phyloP scores from a whole-genome alignment of 2,797 vertebrate species.

The Garrulus glandarius region DNA sequence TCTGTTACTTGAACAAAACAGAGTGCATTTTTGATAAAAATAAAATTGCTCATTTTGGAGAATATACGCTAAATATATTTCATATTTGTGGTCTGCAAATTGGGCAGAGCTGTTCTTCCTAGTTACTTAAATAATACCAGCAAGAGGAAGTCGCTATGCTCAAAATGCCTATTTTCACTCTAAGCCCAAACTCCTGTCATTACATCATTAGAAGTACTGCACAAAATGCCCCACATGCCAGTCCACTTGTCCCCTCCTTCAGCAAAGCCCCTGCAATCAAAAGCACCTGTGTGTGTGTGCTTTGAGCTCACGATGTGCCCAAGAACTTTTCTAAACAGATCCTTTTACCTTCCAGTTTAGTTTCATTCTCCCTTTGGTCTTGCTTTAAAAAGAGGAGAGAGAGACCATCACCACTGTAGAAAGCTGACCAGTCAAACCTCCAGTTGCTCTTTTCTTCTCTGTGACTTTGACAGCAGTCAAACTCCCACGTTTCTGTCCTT shows the following conservation, averaged over 20 bases:
- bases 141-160: not conserved
- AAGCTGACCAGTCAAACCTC: not conserved
- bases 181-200: not conserved
- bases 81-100: slow-evolving; percentile 9
- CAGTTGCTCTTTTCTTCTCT: not conserved
- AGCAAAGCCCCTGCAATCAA: not conserved
- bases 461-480: not conserved
- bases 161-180: not conserved
- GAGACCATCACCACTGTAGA: not conserved
- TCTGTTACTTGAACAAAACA: slow-evolving; percentile 42
- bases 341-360: not conserved
- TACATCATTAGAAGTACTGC: not conserved
- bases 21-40: slow-evolving; percentile 44
- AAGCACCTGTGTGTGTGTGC: accelerated
- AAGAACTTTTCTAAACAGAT: not conserved
- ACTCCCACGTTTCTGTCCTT: not conserved
- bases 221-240: not conserved
- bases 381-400: not conserved
- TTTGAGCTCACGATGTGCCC: accelerated
- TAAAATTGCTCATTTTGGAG: slow-evolving; percentile 42
- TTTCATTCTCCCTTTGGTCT: not conserved
- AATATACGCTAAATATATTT: not conserved
- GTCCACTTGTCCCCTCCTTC: not conserved
- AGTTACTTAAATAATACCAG: not conserved
- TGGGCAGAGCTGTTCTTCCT: not conserved